phyloP scores from a whole-genome alignment of 2,113 vertebrate species.

The Regulus satrapa region DNA sequence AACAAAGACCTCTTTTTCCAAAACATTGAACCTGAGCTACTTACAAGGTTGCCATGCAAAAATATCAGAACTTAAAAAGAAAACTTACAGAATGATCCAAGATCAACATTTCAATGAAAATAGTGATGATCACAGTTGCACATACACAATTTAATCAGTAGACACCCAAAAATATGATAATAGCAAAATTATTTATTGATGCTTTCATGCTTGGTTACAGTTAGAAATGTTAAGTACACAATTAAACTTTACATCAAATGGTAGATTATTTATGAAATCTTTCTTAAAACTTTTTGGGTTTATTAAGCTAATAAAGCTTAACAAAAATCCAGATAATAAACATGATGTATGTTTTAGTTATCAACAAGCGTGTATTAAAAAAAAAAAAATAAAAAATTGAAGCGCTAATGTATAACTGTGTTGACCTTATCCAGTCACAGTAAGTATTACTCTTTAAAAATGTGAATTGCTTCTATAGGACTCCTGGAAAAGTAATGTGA shows the following conservation, averaged over 20 bases:
- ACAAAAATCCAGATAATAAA: not conserved
- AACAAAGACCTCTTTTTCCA: not conserved
- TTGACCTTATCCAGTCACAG: slow-evolving; percentile 12
- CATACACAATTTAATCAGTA: not conserved
- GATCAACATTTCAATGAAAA: not conserved
- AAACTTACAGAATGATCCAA: not conserved
- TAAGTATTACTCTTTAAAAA: slow-evolving; percentile 7
- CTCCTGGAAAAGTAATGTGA: not conserved
- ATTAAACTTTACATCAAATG: slow-evolving; percentile 32
- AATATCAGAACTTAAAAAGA: not conserved
- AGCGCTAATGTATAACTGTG: not conserved
- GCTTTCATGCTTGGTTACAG: not conserved
- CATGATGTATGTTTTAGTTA: not conserved
- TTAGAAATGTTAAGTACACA: slow-evolving; percentile 41
- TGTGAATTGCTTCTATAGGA: not conserved
- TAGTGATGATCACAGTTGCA: not conserved
- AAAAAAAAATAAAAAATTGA: not conserved
- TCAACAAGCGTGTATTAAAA: not conserved
- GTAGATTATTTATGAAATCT: slow-evolving; percentile 4
- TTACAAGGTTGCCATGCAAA: not conserved
- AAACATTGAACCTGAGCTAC: not conserved
- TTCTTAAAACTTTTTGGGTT: not conserved
- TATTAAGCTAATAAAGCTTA: not conserved
- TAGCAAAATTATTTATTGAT: not conserved
- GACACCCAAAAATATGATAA: not conserved